Base-by-base conservation (phyloP, 2,113 vertebrate species). In the Onychostoma macrolepis region DNA sequence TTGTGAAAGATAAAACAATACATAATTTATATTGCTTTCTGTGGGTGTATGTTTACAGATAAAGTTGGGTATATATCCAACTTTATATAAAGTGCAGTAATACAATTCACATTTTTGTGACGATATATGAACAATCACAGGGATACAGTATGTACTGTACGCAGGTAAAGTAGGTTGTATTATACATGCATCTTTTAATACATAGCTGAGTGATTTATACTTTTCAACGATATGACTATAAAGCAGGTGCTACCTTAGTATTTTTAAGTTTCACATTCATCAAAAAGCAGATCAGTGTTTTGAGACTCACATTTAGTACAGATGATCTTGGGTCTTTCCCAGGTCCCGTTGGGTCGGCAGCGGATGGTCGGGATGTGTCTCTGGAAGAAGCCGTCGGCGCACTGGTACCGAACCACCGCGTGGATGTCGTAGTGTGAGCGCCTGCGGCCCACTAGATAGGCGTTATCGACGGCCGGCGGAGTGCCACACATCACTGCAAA, bases 321-420 rank as follows among this genome's bases (percentile, higher is more conserved):
- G 92, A 98, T 93, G 87, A 99, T 96, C 85, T 96, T 95, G 86
- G 97, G 97, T 53, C 94, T 92, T 85, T 99, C 98, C 98, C 98
- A 99, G 91, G 93, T 96, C 56, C 98, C 98, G 1, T 94, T 95
- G 87, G 94, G 94, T 84, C 96, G 95, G 93, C 98, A 99, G 82
- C 92, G 96, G 78, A 96, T 92, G 15, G 96, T 96, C 84, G 98
- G 97, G 45, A 97, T 90, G 71, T 97, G 98, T 63, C 96, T 95
- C 90, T 98, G 98, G 88, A 94, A 91, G 91, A 98, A 98, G 7
- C 98, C 97, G 15, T 96, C 95, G 0, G 93, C 84, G 9, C 98
- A 99, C 93, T 97, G 97, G 95, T 98, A 99, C 30, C 97, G 96
- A 6, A 97, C 95, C 3, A 96, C 96, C 0, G 97, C 93, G 21